These are phyloP conservation scores for Oscheius sp. DNA, from an alignment of 2,888 invertebrate genomes.

Conservation along the genomic window DNA sequence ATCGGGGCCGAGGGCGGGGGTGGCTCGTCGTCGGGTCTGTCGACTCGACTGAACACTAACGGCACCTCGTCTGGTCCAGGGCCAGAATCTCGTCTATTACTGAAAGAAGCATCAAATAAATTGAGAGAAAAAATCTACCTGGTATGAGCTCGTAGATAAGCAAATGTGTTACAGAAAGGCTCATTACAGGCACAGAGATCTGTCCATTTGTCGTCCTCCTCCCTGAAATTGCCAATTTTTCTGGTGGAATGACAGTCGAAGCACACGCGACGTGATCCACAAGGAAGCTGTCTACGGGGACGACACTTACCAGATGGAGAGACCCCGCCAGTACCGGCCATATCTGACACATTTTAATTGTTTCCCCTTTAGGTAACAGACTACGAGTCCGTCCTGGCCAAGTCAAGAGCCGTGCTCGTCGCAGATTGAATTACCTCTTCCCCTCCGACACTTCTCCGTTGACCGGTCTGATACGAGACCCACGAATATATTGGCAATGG, in stretches of 20 bases:
- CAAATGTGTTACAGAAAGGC: slow-evolving; percentile 71
- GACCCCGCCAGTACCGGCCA: slow-evolving; percentile 26
- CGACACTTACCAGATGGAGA: slow-evolving; percentile 34
- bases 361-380: too few species aligned
- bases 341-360: neutral
- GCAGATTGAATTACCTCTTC: slow-evolving; percentile 33
- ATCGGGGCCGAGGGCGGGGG: slow-evolving; percentile 36
- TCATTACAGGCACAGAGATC: slow-evolving; percentile 72
- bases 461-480: neutral
- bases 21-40: slow-evolving; percentile 50
- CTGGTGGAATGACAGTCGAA: neutral
- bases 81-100: slow-evolving; percentile 23
- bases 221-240: slow-evolving; percentile 40
- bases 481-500: too few species aligned
- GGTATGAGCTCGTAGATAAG: slow-evolving; percentile 65
- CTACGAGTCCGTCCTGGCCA: too few species aligned
- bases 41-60: slow-evolving; percentile 59
- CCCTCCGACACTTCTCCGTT: neutral
- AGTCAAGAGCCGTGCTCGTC: slow-evolving; percentile 35
- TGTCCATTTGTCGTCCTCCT: slow-evolving; percentile 66
- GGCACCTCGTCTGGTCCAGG: slow-evolving; percentile 49
- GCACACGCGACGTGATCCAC: neutral
- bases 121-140: slow-evolving; percentile 40
- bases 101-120: neutral
- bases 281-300: slow-evolving; percentile 8